phyloP scores from a whole-genome alignment of 2,888 invertebrate genomes.

The Stenotaenia linearis region DNA sequence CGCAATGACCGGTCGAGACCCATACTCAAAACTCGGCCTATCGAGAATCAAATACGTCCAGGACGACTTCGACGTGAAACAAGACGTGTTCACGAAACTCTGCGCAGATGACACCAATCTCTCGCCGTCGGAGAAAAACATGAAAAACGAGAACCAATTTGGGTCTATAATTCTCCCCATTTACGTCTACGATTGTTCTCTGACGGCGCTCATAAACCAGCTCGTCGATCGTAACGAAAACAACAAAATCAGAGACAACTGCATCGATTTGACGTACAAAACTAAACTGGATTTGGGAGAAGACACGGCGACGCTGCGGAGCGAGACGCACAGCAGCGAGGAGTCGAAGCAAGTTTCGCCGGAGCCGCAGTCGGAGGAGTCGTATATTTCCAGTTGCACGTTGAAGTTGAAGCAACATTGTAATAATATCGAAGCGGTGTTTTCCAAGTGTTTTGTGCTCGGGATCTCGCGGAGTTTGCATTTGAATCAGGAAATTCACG shows the following conservation, averaged over 20 bases:
- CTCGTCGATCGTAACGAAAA: slow-evolving; percentile 41
- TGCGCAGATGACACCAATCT: neutral
- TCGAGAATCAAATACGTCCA: neutral
- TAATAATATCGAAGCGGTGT: slow-evolving; percentile 55
- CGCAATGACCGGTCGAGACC: neutral
- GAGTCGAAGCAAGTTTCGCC: slow-evolving; percentile 46
- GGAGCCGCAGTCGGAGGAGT: slow-evolving; percentile 52
- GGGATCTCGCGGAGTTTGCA: slow-evolving; percentile 60
- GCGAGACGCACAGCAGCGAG: slow-evolving; percentile 34
- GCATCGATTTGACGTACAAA: slow-evolving; percentile 45
- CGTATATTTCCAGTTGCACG: slow-evolving; percentile 48
- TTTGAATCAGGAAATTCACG: slow-evolving; percentile 55
- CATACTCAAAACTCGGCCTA: neutral
- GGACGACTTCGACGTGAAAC: slow-evolving; percentile 19
- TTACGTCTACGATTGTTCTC: slow-evolving; percentile 63
- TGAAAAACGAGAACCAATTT: neutral
- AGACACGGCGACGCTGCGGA: slow-evolving; percentile 36
- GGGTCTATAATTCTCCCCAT: slow-evolving; percentile 54
- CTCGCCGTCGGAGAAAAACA: neutral
- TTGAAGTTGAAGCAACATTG: slow-evolving; percentile 56
- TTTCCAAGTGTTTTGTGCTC: slow-evolving; percentile 59
- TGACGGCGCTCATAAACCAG: slow-evolving; percentile 53
- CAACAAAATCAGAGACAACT: slow-evolving; percentile 40
- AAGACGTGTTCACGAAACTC: slow-evolving; percentile 30
- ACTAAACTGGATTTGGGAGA: slow-evolving; percentile 35